Evolutionary conservation across 2,113 vertebrate species (phyloP), one percentile per base, ranked within the genome.

Genomic region (Alligator mississippiensis): DNA sequence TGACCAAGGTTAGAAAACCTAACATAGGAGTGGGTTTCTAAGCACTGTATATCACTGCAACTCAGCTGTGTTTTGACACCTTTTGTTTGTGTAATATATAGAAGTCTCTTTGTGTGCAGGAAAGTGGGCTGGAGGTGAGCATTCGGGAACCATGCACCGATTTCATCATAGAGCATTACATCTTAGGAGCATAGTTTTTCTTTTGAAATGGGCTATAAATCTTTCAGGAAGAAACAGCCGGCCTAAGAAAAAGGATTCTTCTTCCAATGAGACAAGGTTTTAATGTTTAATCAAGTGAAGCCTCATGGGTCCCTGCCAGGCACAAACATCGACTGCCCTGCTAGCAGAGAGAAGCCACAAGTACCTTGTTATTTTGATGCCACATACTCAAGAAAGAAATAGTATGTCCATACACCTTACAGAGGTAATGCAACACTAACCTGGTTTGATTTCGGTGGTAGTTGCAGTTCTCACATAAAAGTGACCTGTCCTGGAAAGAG

Each of bases 191-290:
- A 38, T 78, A 80, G 64, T 59, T 87, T 77, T 47, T 18, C 9
- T 87, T 84, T 25, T 21, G 72, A 95, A 92, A 84, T 13, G 34
- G 93, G 64, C 93, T 84, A 59, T 87, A 93, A 96, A 94, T 93
- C 92, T 82, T 61, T 76, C 77, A n/a, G 2, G 54, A 64, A 61
- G 11, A 1, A 63, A 4, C 6, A 34, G 9, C 9, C 9, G 19
- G 72, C 60, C 54, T n/a, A n/a, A 38, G 9, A 8, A 76, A 80
- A 75, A 66, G 58, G 17, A 54, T 75, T 76, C 22, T 58, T 12
- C 34, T 86, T 55, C 87, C 68, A 4, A 93, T 78, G 34, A 93
- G 54, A 60, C 19, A 82, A 90, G 14, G 64, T 9, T 89, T 94
- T 64, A 59, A 77, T 38, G 6, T 82, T 94, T 22, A 60, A 77